Conservation (phyloP, 2,888 invertebrate genomes). For the Idaea biselata region DNA sequence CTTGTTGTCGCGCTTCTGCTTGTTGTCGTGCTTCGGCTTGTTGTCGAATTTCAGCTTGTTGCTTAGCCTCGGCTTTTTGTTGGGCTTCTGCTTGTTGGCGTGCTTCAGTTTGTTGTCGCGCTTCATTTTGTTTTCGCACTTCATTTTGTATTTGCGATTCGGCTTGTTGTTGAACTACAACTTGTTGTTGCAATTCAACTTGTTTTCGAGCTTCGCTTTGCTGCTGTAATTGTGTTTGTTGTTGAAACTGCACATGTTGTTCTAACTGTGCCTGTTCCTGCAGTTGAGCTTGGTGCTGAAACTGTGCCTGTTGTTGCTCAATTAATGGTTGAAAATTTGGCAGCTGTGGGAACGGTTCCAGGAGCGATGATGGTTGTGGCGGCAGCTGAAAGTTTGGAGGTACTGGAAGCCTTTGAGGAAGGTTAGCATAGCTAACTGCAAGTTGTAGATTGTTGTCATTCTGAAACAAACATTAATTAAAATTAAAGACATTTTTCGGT, state of each 20-base stretch:
- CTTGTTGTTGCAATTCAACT: too few species aligned
- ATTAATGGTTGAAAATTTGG: constrained; percentile 11
- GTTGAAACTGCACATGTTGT: neutral
- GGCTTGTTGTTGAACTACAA: too few species aligned
- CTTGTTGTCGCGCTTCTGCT: neutral
- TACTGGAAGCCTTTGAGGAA: constrained; percentile 46
- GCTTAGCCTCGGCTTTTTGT: neutral
- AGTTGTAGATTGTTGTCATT: constrained; percentile 44
- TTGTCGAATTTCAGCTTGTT: neutral
- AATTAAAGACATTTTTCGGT: too few species aligned
- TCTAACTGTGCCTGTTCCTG: neutral
- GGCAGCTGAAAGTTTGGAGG: constrained; percentile 22
- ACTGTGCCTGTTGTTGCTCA: constrained; percentile 3
- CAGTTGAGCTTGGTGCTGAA: neutral
- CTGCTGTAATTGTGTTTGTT: neutral
- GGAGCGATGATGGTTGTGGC: constrained; percentile 20
- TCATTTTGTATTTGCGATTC: too few species aligned
- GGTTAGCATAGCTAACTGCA: constrained; percentile 62
- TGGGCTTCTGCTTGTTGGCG: neutral
- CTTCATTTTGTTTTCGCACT: neutral
- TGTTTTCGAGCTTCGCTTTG: neutral
- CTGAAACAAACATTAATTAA: constrained; percentile 40
- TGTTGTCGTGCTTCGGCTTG: neutral
- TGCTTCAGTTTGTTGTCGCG: neutral
- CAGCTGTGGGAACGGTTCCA: constrained; percentile 17